These are phyloP conservation scores for Eurosta solidaginis DNA, from an alignment of 1,140 invertebrate species.

Conservation along the genomic window DNA sequence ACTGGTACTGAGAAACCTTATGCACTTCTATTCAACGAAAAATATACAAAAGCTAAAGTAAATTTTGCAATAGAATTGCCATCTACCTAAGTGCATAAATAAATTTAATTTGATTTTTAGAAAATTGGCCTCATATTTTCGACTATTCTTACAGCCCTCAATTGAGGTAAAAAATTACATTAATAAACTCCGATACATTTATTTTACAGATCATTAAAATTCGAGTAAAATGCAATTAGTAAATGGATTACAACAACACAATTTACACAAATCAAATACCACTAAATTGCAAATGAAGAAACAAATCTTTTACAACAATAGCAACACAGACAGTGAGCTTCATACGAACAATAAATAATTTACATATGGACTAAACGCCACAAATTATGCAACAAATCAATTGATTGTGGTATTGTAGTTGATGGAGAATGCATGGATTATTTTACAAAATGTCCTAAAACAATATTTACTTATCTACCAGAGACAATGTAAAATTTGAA, in stretches of 20 bases:
- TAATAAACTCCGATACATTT: not conserved
- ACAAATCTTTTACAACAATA: too few species aligned
- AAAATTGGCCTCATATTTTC: too few species aligned
- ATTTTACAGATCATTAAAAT: not conserved
- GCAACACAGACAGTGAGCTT: too few species aligned
- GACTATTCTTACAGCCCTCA: too few species aligned
- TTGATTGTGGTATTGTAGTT: not conserved
- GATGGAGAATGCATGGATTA: not conserved
- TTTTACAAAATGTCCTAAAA: constrained; percentile 2
- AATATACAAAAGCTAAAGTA: too few species aligned
- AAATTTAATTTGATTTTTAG: too few species aligned
- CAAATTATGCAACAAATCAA: not conserved
- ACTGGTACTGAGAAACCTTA: too few species aligned
- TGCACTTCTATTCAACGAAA: too few species aligned
- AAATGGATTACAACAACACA: not conserved
- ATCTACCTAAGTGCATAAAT: too few species aligned
- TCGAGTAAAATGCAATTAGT: constrained; percentile 16
- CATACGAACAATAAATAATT: too few species aligned
- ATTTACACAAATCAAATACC: constrained; percentile 23
- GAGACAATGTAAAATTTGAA: not conserved
- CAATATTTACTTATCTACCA: not conserved
- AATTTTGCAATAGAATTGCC: too few species aligned
- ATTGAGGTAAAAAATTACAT: too few species aligned
- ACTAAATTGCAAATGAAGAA: constrained; percentile 1
- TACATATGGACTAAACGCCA: not conserved